phyloP scores from a whole-genome alignment of 2,113 vertebrate species.

The Odontesthes bonariensis region DNA sequence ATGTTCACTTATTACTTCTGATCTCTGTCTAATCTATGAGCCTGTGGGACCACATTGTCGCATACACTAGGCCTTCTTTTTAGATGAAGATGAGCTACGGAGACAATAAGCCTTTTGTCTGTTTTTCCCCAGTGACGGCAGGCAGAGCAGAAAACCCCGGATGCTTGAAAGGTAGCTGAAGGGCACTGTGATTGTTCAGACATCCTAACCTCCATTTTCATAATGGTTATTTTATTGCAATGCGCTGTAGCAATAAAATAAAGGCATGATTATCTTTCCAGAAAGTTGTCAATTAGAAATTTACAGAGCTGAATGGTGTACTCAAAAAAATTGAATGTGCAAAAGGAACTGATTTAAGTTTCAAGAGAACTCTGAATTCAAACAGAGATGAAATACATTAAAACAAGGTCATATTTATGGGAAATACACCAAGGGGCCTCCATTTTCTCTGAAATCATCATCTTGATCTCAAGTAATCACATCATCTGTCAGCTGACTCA shows the following conservation, averaged over 20 bases:
- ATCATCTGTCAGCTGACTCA: neutral
- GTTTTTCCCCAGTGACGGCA: slow-evolving; percentile 12
- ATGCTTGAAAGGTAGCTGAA: slow-evolving; percentile 20
- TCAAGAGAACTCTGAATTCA: neutral
- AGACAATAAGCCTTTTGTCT: slow-evolving; percentile 17
- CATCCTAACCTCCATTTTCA: slow-evolving; percentile 1
- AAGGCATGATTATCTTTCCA: slow-evolving; percentile 12
- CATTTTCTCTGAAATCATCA: slow-evolving; percentile 1
- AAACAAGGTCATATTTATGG: neutral
- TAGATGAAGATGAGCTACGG: slow-evolving; percentile 20
- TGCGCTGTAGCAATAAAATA: slow-evolving; percentile 4
- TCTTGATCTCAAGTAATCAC: neutral
- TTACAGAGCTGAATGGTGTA: neutral
- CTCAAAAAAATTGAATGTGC: neutral
- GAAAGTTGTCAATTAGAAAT: neutral
- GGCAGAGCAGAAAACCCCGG: slow-evolving; percentile 28
- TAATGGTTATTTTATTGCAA: slow-evolving; percentile 21
- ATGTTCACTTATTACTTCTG: slow-evolving; percentile 35
- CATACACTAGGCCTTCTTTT: slow-evolving; percentile 9
- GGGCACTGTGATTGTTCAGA: slow-evolving; percentile 23
- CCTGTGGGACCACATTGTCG: slow-evolving; percentile 29
- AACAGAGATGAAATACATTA: neutral
- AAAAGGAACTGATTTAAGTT: neutral
- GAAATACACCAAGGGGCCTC: no score
- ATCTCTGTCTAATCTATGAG: slow-evolving; percentile 38